These are phyloP conservation scores for Tetramorium alpestre DNA, from an alignment of 1,140 invertebrate genomes.

Conservation along the genomic window DNA sequence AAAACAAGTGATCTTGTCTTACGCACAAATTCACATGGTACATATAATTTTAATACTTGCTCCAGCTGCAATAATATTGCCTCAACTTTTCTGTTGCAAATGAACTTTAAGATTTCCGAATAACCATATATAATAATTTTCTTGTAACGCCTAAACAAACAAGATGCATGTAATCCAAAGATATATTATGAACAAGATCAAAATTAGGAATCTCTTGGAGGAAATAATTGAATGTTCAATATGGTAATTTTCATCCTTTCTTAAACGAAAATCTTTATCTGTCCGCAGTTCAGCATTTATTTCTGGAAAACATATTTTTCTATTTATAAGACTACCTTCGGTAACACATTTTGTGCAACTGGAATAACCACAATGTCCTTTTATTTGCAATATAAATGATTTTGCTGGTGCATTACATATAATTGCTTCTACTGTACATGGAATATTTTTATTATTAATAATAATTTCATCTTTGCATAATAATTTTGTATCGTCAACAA, in stretches of 20 bases:
- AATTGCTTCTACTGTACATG: not conserved
- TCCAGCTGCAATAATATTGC: not conserved
- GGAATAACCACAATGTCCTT: not conserved
- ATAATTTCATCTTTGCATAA: too few relatives aligned
- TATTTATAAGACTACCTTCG: not conserved
- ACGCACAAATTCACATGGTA: slow-evolving; percentile 11
- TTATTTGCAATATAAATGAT: slow-evolving; percentile 4
- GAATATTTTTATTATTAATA: too few relatives aligned
- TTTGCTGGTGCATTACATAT: slow-evolving; percentile 18
- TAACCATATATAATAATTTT: not conserved
- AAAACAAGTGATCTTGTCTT: slow-evolving; percentile 17
- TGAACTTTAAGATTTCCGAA: not conserved
- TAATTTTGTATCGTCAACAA: too few relatives aligned
- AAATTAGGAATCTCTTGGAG: not conserved
- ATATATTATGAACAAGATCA: not conserved
- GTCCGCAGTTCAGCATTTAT: not conserved
- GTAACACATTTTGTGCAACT: not conserved
- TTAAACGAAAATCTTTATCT: slow-evolving; percentile 2
- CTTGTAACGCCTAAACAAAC: not conserved
- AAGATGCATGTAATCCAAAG: not conserved
- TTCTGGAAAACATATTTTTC: slow-evolving; percentile 18
- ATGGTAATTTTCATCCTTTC: not conserved
- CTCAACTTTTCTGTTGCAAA: slow-evolving; percentile 22
- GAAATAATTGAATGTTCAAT: not conserved
- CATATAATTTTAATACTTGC: slow-evolving; percentile 4